A percentile compares a stretch with the other conserved stretches of the same genome.
Evolutionary conservation across 2,797 vertebrate genomes (phyloP).

Genomic region (Hafferia zeledoni): DNA sequence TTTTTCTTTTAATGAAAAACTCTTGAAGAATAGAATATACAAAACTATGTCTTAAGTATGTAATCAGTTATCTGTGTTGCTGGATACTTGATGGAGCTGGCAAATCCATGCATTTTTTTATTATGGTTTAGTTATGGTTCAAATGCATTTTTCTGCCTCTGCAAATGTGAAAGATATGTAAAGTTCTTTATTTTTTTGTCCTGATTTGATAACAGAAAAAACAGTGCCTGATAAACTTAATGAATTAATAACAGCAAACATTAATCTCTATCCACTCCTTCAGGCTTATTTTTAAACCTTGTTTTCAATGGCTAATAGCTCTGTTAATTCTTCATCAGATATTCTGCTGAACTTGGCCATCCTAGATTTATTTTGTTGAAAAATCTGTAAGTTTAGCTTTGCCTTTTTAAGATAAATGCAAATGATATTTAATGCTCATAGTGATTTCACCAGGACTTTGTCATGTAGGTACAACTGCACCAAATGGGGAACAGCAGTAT

Average conservation of each 20-base stretch:
- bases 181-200: constrained; percentile 50
- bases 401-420: background rate
- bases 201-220: constrained; percentile 32
- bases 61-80: background rate
- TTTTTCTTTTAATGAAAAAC: constrained; percentile 20
- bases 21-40: background rate
- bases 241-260: background rate
- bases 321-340: background rate
- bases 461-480: background rate
- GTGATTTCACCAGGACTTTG: background rate
- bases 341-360: constrained; percentile 3
- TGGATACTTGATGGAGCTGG: background rate
- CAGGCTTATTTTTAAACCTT: constrained; percentile 15
- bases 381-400: background rate
- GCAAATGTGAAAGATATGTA: constrained; percentile 18
- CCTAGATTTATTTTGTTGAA: background rate
- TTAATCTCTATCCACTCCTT: background rate
- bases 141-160: background rate
- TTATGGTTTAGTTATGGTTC: background rate
- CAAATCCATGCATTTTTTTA: background rate
- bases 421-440: background rate
- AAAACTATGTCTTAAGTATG: background rate
- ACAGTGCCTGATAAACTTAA: constrained; percentile 5
- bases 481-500: background rate
- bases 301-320: background rate